Percentiles rank a stretch among this genome's conserved stretches.
phyloP scores from a whole-genome alignment of 2,113 vertebrate species.

The Silurus glanis region DNA sequence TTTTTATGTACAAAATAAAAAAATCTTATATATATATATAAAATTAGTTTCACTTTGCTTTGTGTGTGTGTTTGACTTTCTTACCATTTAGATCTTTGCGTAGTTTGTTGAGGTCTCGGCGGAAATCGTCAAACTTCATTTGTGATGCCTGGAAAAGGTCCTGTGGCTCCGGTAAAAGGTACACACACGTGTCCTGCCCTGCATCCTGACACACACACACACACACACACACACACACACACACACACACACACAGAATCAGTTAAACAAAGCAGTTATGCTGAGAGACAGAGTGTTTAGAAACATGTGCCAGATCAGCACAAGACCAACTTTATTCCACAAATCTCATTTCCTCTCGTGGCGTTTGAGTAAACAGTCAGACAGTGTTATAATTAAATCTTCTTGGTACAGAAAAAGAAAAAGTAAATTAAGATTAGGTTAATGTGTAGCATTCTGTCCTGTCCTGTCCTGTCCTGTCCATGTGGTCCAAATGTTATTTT shows the following conservation, averaged over 20 bases:
- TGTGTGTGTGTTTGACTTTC: neutral
- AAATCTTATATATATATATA: too few species aligned
- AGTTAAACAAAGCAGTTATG: slow-evolving; percentile 42
- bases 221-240: slow-evolving; percentile 63
- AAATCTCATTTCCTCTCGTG: slow-evolving; percentile 17
- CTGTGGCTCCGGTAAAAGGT: slow-evolving; percentile 91
- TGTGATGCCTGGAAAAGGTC: slow-evolving; percentile 95
- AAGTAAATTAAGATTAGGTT: neutral
- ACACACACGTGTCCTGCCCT: slow-evolving; percentile 86
- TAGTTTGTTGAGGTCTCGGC: slow-evolving; percentile 91
- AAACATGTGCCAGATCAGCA: slow-evolving; percentile 19
- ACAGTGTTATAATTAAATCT: neutral
- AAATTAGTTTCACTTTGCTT: too few species aligned
- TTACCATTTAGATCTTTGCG: slow-evolving; percentile 91
- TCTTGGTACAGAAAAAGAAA: neutral
- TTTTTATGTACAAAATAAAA: neutral
- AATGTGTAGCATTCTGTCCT: neutral
- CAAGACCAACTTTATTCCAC: neutral
- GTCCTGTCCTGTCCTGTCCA: neutral
- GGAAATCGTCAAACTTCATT: slow-evolving; percentile 97
- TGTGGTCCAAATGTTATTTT: neutral
- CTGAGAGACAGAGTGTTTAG: slow-evolving; percentile 55
- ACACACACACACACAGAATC: slow-evolving; percentile 46
- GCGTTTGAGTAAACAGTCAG: neutral
- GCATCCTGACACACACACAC: slow-evolving; percentile 78